These are phyloP conservation scores for Dissostichus mawsoni DNA, from an alignment of 2,113 vertebrate species.

Conservation along the genomic window DNA sequence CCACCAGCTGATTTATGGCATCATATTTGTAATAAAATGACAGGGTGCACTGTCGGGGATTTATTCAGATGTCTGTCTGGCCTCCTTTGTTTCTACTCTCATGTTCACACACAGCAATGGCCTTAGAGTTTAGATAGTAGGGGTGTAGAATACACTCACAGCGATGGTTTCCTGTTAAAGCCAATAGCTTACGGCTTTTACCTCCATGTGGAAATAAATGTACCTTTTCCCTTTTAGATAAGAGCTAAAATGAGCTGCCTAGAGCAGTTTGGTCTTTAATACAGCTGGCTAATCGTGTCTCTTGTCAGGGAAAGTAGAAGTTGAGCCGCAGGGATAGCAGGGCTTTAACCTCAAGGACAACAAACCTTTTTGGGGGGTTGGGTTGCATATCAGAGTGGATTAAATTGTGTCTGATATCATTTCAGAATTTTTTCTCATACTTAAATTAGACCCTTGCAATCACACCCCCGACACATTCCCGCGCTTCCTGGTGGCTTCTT, in stretches of 20 bases:
- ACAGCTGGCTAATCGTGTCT: conserved; percentile 66
- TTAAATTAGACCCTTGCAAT: conserved; percentile 64
- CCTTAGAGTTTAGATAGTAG: conserved; percentile 10
- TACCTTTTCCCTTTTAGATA: conserved; percentile 52
- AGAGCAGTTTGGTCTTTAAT: conserved; percentile 39
- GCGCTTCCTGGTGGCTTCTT: conserved; percentile 31
- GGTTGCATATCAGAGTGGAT: conserved; percentile 58
- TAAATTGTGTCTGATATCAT: conserved; percentile 51
- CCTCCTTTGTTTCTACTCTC: conserved; percentile 30
- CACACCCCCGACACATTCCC: conserved; percentile 46
- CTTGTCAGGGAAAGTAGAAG: conserved; percentile 55
- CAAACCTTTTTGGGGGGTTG: conserved; percentile 43
- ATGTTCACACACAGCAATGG: conserved; percentile 8
- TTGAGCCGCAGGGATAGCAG: conserved; percentile 40
- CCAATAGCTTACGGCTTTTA: conserved; percentile 28
- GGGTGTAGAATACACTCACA: conserved; percentile 2
- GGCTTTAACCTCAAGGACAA: conserved; percentile 62
- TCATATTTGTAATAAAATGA: conserved; percentile 66
- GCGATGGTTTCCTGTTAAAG: conserved; percentile 28
- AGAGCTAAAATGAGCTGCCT: conserved; percentile 52
- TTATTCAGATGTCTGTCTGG: conserved; percentile 44
- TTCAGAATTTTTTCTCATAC: conserved; percentile 46
- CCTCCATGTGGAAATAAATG: conserved; percentile 47
- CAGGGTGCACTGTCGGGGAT: conserved; percentile 40
- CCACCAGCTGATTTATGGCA: conserved; percentile 66